A percentile compares a stretch with the other conserved stretches of the same genome.
phyloP scores from a whole-genome alignment of 2,888 invertebrate genomes.

The Drosophila eohydei region DNA sequence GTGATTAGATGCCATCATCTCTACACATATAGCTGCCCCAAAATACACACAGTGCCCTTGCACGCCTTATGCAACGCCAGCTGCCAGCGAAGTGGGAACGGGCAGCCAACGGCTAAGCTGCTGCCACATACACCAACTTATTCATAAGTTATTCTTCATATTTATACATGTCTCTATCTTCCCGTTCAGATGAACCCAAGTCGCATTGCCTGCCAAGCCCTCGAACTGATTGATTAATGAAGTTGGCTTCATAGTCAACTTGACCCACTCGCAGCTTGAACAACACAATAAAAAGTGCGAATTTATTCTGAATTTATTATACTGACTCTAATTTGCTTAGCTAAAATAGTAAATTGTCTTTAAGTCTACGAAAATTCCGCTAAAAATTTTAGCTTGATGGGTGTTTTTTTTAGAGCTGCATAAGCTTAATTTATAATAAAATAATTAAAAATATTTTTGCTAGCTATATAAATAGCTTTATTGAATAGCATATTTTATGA shows the following conservation, averaged over 20 bases:
- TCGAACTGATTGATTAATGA: constrained; percentile 36
- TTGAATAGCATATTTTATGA: no score
- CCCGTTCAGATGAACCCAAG: neutral
- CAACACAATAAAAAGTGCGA: constrained; percentile 5
- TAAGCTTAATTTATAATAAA: no score
- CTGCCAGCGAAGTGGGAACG: constrained; percentile 17
- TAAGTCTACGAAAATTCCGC: no score
- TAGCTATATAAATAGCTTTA: no score
- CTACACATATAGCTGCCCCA: constrained; percentile 15
- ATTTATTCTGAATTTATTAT: neutral
- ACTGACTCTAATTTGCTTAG: no score
- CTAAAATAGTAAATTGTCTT: no score
- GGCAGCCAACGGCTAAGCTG: constrained; percentile 11
- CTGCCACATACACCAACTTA: neutral
- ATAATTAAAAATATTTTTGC: no score
- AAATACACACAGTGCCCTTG: constrained; percentile 3
- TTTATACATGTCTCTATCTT: neutral
- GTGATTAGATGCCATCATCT: constrained; percentile 54
- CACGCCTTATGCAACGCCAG: constrained; percentile 26
- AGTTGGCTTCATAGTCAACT: neutral
- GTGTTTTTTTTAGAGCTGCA: no score
- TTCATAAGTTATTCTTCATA: neutral
- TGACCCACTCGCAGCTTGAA: constrained; percentile 18
- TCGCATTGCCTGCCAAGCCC: neutral
- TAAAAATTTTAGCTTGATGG: no score